phyloP scores from a whole-genome alignment of 2,888 invertebrate species.

The Exephanes ischioxanthus region DNA sequence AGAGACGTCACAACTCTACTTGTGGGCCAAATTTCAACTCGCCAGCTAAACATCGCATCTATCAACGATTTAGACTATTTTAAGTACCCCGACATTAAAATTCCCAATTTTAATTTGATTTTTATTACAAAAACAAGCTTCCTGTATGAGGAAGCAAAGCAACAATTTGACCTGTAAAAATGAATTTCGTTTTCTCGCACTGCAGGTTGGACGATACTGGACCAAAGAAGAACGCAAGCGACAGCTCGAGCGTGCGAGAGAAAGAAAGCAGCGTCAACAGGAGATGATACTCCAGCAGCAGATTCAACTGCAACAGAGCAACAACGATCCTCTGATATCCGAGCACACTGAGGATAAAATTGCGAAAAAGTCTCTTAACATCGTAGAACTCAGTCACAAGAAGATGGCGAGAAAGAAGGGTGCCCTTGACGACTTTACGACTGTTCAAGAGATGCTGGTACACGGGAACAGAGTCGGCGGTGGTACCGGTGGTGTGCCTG shows the following conservation, averaged over 20 bases:
- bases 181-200: conserved; percentile 28
- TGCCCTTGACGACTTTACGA: conserved; percentile 86
- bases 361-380: conserved; percentile 84
- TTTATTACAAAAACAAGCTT: background rate
- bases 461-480: conserved; percentile 85
- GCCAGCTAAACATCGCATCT: too few species aligned
- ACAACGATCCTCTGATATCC: conserved; percentile 76
- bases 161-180: background rate
- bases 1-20: too few species aligned
- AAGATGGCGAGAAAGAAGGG: conserved; percentile 85
- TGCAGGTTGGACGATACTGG: conserved; percentile 90
- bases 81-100: too few species aligned
- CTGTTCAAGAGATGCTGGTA: conserved; percentile 87
- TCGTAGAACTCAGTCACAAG: conserved; percentile 84
- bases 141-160: background rate
- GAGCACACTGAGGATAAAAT: conserved; percentile 82
- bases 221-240: conserved; percentile 91
- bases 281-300: conserved; percentile 77
- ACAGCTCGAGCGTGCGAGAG: conserved; percentile 90
- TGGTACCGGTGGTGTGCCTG: conserved; percentile 75
- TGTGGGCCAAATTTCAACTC: too few species aligned
- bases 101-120: too few species aligned
- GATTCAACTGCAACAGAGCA: conserved; percentile 67
- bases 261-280: conserved; percentile 87
- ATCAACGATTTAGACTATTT: too few species aligned